These are phyloP conservation scores for Dysdera silvatica DNA, from an alignment of 1,140 invertebrate species.

Conservation along the genomic window DNA sequence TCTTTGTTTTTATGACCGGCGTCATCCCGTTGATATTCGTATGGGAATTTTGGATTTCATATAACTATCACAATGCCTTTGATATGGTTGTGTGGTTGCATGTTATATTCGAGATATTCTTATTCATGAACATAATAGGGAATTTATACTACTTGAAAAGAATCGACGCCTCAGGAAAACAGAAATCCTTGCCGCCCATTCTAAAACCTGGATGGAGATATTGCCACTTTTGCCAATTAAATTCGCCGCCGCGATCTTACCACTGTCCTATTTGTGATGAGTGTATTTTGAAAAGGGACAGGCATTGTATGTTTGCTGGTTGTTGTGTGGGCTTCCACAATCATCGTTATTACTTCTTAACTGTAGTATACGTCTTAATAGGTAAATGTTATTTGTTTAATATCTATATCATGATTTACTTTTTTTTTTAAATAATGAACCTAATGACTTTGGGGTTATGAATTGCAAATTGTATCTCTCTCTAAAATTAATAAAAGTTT, in stretches of 20 bases:
- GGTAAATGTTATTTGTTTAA: slow-evolving; percentile 18
- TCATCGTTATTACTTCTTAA: slow-evolving; percentile 31
- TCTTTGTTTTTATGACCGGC: slow-evolving; percentile 28
- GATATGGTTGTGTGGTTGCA: slow-evolving; percentile 45
- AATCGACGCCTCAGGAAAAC: slow-evolving; percentile 60
- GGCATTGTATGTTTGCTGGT: slow-evolving; percentile 35
- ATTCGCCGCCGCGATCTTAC: slow-evolving; percentile 33
- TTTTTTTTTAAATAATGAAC: neutral
- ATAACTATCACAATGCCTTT: neutral
- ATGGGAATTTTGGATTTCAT: slow-evolving; percentile 20
- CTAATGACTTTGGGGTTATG: no score
- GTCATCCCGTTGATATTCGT: slow-evolving; percentile 7
- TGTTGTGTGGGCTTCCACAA: slow-evolving; percentile 34
- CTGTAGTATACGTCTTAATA: slow-evolving; percentile 30
- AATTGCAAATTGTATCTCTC: no score
- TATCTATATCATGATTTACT: neutral
- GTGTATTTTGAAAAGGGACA: slow-evolving; percentile 34
- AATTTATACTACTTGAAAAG: slow-evolving; percentile 65
- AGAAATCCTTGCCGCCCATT: slow-evolving; percentile 34
- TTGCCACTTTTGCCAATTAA: slow-evolving; percentile 33
- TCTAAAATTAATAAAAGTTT: no score
- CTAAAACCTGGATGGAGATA: slow-evolving; percentile 30
- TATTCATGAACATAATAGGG: slow-evolving; percentile 63
- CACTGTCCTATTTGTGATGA: slow-evolving; percentile 33
- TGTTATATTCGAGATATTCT: slow-evolving; percentile 56